phyloP scores from a whole-genome alignment of 64 coral and sea anemone genomes.

The Stichodactyla mertensii region DNA sequence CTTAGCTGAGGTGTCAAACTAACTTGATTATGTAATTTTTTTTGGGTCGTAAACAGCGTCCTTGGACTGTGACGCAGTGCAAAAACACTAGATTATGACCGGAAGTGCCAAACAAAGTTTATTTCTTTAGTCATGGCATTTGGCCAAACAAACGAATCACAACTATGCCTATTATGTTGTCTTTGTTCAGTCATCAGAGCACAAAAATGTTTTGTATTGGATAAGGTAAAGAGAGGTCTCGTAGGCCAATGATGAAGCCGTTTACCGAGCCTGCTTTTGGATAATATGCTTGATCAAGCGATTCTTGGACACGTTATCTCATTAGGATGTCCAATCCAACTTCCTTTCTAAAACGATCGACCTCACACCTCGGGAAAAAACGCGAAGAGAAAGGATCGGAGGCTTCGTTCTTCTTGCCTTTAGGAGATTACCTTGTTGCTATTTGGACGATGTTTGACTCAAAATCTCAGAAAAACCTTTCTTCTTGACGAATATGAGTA shows the following conservation, averaged over 20 bases:
- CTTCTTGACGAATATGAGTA: neutral
- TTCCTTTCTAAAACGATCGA: conserved; percentile 13
- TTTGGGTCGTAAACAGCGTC: neutral
- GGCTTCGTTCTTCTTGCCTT: neutral
- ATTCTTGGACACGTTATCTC: conserved; percentile 6
- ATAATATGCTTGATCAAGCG: neutral
- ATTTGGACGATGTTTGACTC: neutral
- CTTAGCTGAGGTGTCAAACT: neutral
- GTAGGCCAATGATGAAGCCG: neutral
- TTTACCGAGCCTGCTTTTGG: neutral
- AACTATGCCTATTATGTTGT: conserved; percentile 12
- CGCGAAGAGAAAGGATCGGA: neutral
- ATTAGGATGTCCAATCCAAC: neutral
- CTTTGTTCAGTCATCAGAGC: neutral
- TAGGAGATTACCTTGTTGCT: neutral
- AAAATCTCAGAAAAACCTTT: neutral
- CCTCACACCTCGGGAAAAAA: conserved; percentile 1
- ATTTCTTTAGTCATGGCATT: conserved; percentile 11
- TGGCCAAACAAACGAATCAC: conserved; percentile 14
- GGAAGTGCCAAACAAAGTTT: conserved; percentile 27
- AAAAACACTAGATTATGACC: neutral
- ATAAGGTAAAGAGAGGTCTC: neutral
- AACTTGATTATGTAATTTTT: neutral
- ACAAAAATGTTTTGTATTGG: neutral
- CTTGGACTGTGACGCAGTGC: neutral